Conservation (phyloP, 2,113 vertebrate species). For the Platichthys stellatus region DNA sequence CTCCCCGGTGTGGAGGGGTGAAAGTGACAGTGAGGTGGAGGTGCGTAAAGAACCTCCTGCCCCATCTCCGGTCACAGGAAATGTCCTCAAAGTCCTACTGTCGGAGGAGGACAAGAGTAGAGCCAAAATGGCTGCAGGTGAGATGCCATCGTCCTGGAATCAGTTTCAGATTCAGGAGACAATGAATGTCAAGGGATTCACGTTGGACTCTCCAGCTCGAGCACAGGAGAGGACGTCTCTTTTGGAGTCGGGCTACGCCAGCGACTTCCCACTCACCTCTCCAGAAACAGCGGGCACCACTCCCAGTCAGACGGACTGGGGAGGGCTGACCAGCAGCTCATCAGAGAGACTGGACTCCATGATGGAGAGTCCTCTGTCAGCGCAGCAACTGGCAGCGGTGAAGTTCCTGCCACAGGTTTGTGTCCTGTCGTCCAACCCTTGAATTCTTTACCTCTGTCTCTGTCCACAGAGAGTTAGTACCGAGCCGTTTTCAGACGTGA, state of each 20-base stretch:
- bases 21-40: slow-evolving; percentile 62
- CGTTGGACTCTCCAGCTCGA: slow-evolving; percentile 48
- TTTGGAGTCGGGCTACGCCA: slow-evolving; percentile 82
- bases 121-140: neutral
- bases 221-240: slow-evolving; percentile 35
- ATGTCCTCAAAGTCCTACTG: slow-evolving; percentile 67
- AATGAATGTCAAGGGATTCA: slow-evolving; percentile 35
- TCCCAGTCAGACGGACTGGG: slow-evolving; percentile 80
- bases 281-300: slow-evolving; percentile 77
- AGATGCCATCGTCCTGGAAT: neutral
- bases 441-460: neutral
- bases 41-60: slow-evolving; percentile 53
- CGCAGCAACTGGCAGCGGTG: slow-evolving; percentile 57
- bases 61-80: slow-evolving; percentile 40
- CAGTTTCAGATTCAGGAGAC: slow-evolving; percentile 26
- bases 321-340: slow-evolving; percentile 75
- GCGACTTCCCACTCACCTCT: slow-evolving; percentile 82
- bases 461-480: neutral
- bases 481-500: too few species aligned
- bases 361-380: slow-evolving; percentile 76
- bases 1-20: slow-evolving; percentile 77
- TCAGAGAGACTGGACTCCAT: slow-evolving; percentile 80
- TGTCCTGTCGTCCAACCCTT: neutral
- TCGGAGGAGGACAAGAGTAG: slow-evolving; percentile 26
- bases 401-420: slow-evolving; percentile 77